Evolutionary conservation across 2,113 vertebrate species (phyloP).

Genomic region (Aptenodytes forsteri): DNA sequence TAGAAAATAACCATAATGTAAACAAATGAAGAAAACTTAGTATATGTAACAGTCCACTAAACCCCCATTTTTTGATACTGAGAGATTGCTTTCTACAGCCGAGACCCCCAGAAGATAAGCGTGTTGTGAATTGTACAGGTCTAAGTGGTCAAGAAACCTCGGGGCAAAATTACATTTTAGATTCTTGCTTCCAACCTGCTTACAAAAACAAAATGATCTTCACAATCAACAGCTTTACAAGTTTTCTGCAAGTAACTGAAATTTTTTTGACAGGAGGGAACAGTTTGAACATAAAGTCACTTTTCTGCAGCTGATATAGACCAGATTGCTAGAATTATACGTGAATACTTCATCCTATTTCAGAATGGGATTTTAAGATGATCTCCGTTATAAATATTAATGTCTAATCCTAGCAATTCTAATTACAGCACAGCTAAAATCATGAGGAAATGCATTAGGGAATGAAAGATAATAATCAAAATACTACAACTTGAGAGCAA

Average conservation of each 20-base stretch:
- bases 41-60: background rate
- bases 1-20: background rate
- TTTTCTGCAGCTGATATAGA: background rate
- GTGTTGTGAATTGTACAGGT: background rate
- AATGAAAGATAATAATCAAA: background rate
- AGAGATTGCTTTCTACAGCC: background rate
- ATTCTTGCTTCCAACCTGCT: background rate
- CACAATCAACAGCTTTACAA: background rate
- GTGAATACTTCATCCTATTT: background rate
- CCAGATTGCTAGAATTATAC: background rate
- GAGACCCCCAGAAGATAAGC: background rate
- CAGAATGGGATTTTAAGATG: background rate
- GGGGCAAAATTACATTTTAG: background rate
- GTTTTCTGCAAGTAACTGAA: background rate
- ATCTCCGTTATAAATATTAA: slow-evolving; percentile 1
- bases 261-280: background rate
- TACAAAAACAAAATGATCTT: background rate
- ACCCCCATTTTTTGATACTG: fast-evolving
- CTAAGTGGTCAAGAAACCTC: background rate
- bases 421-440: background rate
- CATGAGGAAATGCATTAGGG: background rate
- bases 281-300: background rate
- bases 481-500: background rate
- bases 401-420: background rate
- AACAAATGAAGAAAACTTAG: background rate